phyloP scores from a whole-genome alignment of 2,888 invertebrate species.

The Lottia scabra region DNA sequence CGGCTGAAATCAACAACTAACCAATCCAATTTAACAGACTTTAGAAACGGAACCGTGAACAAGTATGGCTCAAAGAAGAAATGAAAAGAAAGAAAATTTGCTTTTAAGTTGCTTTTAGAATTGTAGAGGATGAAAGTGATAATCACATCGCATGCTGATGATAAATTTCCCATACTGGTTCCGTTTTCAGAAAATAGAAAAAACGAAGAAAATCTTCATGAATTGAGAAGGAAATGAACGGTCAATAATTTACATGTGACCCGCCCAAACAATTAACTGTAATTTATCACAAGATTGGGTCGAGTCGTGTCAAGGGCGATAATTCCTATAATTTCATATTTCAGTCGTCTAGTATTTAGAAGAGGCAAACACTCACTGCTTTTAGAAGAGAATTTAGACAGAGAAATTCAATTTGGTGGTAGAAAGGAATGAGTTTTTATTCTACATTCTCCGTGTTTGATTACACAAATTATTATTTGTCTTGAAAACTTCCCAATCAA shows the following conservation, averaged over 20 bases:
- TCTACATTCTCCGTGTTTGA: neutral
- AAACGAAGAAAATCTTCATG: neutral
- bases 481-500: constrained; percentile 3
- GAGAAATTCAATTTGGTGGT: neutral
- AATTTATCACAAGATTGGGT: constrained; percentile 5
- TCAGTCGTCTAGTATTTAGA: neutral
- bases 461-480: neutral
- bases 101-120: constrained; percentile 3
- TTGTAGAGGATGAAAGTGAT: neutral
- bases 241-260: constrained; percentile 2
- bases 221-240: neutral
- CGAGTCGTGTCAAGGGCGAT: constrained; percentile 2
- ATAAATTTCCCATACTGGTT: neutral
- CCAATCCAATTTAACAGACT: constrained; percentile 4
- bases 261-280: constrained; percentile 4
- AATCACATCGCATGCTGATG: constrained; percentile 1
- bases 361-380: neutral
- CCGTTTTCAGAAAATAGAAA: neutral
- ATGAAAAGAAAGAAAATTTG: constrained; percentile 7
- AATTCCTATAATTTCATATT: constrained; percentile 6
- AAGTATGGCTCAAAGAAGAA: neutral
- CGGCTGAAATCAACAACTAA: neutral
- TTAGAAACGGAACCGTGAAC: constrained; percentile 1
- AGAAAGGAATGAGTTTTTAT: constrained; percentile 3
- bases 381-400: neutral